A percentile compares a stretch with the other conserved stretches of the same genome.
These are phyloP conservation scores for Rotaria magnacalcarata DNA, from an alignment of 2,888 invertebrate genomes.

Conservation along the genomic window DNA sequence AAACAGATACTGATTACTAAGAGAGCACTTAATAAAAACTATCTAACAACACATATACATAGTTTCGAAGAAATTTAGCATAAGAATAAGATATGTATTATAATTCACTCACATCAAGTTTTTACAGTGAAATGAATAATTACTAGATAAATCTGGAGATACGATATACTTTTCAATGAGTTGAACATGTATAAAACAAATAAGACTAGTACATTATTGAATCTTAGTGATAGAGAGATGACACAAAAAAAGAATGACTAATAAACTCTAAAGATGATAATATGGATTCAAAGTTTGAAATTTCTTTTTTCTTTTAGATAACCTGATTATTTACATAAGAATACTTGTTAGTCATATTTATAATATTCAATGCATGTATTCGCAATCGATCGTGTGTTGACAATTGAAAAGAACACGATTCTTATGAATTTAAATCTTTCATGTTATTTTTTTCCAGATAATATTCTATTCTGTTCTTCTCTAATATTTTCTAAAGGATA, in stretches of 20 bases:
- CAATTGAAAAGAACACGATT: too few relatives aligned
- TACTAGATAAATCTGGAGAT: not conserved
- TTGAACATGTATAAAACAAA: not conserved
- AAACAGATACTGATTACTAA: not conserved
- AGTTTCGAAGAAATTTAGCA: not conserved
- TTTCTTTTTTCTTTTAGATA: too few relatives aligned
- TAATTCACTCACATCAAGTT: not conserved
- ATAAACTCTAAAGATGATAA: not conserved
- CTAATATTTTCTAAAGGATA: too few relatives aligned
- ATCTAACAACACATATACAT: not conserved
- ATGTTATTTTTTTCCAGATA: too few relatives aligned
- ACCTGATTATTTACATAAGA: too few relatives aligned
- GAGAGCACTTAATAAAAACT: not conserved
- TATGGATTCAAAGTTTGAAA: too few relatives aligned
- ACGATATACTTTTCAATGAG: not conserved
- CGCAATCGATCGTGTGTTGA: too few relatives aligned
- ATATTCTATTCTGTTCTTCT: too few relatives aligned
- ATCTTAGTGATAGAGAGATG: not conserved
- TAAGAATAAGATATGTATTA: not conserved
- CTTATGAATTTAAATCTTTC: too few relatives aligned
- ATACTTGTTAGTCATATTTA: too few relatives aligned
- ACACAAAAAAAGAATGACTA: not conserved
- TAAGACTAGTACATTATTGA: not conserved
- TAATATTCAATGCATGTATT: too few relatives aligned
- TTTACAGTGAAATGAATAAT: not conserved